A percentile compares a stretch with the other conserved stretches of the same genome.
phyloP scores from a whole-genome alignment of 2,113 vertebrate species.

The Lamprotornis superbus region DNA sequence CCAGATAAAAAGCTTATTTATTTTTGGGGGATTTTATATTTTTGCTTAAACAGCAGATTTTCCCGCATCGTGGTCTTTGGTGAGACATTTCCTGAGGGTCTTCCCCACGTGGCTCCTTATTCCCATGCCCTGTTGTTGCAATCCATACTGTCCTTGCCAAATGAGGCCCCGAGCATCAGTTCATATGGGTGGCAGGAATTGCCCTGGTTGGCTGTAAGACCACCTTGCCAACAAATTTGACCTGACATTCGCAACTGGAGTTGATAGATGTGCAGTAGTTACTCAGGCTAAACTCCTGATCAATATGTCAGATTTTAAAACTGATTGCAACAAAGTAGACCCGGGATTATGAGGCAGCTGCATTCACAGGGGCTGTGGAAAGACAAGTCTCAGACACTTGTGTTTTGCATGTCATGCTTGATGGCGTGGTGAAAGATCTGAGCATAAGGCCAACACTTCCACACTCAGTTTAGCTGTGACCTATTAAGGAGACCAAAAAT shows the following conservation, averaged over 20 bases:
- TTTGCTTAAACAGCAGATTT: neutral
- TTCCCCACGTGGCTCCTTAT: neutral
- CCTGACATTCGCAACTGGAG: conserved; percentile 41
- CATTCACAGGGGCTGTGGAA: conserved; percentile 21
- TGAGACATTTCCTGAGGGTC: neutral
- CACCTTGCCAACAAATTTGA: conserved; percentile 65
- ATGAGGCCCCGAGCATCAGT: neutral
- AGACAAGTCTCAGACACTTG: conserved; percentile 13
- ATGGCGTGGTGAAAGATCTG: neutral
- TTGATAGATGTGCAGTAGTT: conserved; percentile 72
- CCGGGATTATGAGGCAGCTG: conserved; percentile 34
- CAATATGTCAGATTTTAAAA: conserved; percentile 79
- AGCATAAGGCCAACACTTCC: conserved; percentile 36
- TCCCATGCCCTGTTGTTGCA: neutral
- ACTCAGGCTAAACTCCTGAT: conserved; percentile 77
- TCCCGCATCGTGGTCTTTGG: rapidly evolving
- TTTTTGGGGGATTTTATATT: conserved; percentile 16
- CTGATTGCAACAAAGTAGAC: conserved; percentile 64
- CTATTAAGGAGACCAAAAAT: conserved; percentile 63
- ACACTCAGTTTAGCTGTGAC: conserved; percentile 47
- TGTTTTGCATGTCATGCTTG: conserved; percentile 23
- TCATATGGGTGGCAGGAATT: neutral
- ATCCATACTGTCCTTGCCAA: neutral
- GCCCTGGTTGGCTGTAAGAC: neutral
- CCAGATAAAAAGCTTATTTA: neutral